phyloP scores from a whole-genome alignment of 23 tunicate genomes.

The Phallusia fumigata region DNA sequence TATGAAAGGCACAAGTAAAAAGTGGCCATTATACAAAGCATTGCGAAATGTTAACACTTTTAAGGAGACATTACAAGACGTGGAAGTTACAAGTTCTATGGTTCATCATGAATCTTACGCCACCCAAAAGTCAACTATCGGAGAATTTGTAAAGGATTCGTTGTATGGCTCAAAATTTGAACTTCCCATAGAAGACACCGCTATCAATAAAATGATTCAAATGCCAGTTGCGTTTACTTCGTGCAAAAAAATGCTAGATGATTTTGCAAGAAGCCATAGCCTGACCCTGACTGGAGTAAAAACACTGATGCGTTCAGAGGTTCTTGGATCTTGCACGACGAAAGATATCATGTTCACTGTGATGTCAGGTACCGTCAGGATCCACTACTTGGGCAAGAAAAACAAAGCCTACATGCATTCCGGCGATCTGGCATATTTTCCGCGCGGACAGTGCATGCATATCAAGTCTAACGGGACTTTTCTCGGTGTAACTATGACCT shows the following conservation, averaged over 20 bases:
- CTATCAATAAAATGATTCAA: constrained; percentile 4
- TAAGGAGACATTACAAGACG: constrained; percentile 9
- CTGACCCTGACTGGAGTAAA: constrained; percentile 6
- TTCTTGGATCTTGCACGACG: background rate
- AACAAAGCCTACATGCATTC: background rate
- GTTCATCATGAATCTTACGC: background rate
- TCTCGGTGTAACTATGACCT: background rate
- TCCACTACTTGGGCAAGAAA: constrained; percentile 9
- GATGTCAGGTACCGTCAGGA: background rate
- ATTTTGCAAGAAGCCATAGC: background rate
- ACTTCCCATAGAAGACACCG: background rate
- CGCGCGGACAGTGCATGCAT: background rate
- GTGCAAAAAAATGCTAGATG: constrained; percentile 23
- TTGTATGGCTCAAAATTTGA: background rate
- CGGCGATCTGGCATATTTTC: constrained; percentile 41
- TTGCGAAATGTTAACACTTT: constrained; percentile 4
- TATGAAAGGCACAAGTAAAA: constrained; percentile 1
- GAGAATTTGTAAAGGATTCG: background rate
- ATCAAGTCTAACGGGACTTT: constrained; percentile 9
- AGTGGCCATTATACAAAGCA: constrained; percentile 29
- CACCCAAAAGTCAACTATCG: constrained; percentile 9
- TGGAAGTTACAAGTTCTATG: constrained; percentile 1
- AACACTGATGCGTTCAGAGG: background rate
- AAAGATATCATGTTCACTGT: constrained; percentile 23
- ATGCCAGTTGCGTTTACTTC: constrained; percentile 28